These are phyloP conservation scores for Rhyacichthys aspro DNA, from an alignment of 2,797 vertebrate species.

Conservation along the genomic window DNA sequence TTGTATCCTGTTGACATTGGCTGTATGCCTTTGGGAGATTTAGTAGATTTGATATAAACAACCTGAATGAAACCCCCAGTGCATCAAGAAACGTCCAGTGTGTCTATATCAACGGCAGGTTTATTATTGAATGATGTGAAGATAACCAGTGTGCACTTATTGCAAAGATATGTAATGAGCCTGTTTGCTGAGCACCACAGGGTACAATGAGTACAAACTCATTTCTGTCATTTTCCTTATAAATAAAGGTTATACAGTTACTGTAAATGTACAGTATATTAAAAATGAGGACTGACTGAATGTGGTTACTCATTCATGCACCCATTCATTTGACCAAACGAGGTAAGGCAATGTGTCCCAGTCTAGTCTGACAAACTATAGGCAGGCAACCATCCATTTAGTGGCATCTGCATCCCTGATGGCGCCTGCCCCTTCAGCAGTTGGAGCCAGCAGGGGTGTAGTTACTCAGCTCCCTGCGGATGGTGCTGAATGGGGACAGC, in stretches of 20 bases:
- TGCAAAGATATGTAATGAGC: conserved; percentile 44
- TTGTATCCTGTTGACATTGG: conserved; percentile 2
- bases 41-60: conserved; percentile 7
- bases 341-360: conserved; percentile 57
- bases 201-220: conserved; percentile 30
- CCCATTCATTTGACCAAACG: conserved; percentile 41
- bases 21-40: conserved; percentile 6
- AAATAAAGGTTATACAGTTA: conserved; percentile 30
- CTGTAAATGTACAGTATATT: conserved; percentile 32
- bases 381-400: conserved; percentile 28
- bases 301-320: conserved; percentile 46
- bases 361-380: conserved; percentile 43
- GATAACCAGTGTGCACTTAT: conserved; percentile 3
- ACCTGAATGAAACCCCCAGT: conserved; percentile 25
- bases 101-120: conserved; percentile 43
- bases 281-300: conserved; percentile 35
- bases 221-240: conserved; percentile 27
- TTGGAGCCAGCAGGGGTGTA: conserved; percentile 95
- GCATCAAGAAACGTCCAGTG: conserved; percentile 24
- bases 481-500: conserved; percentile 97
- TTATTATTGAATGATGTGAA: conserved; percentile 28
- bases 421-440: conserved; percentile 76
- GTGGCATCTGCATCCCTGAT: conserved; percentile 31
- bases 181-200: conserved; percentile 57
- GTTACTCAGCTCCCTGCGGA: conserved; percentile 94